Base-by-base conservation (phyloP, 2,113 vertebrate species). In the Tenebrosternarchus preto region DNA sequence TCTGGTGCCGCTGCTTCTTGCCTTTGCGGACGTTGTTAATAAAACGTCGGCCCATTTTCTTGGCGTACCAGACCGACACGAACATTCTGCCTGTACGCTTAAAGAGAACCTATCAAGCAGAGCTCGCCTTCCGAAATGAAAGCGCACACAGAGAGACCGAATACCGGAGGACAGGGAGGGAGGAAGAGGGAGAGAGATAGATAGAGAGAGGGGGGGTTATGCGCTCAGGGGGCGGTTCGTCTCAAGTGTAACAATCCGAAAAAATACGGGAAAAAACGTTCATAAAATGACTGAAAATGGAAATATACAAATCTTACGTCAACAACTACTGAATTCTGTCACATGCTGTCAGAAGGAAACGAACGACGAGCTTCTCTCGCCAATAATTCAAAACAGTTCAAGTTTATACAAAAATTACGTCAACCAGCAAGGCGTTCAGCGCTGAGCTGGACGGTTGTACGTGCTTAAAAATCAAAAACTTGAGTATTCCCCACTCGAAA, bases 31-130 rank as follows among this genome's bases (percentile, higher is more conserved):
- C 93, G 81, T 94, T 91, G 85, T 87, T 90, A 83, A 93, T 90
- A 82, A 94, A 90, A 12, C 92, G 89, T 31, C 84, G 87, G 60
- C 90, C 89, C 92, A 93, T 90, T 84, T 92, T 94, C 90, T 93
- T 92, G 72, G 91, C 92, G 60, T 94, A 92, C 93, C 93, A 93
- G 79, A 94, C 92, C 1, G 93, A 92, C 79, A 90, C 92, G 77
- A 95, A 92, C 92, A 93, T 92, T 79, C 53, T 84, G 81, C 29
- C 57, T 53, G 77, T 66, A 80, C 71, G 82, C 57, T 31, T 73
- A 80, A 84, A 64, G 43, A 12, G 43, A 50, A 50, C 9, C 43
- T 50, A 50, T 1, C 56, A 8, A 57, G 6, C 9, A 25, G 24
- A 3, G 59, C 33, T 27, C 53, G 20, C 55, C 11, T 27, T 11